Evolutionary conservation across 2,113 vertebrate species (phyloP), one percentile per base, ranked within the genome.

Genomic region (Peromyscus leucopus): DNA sequence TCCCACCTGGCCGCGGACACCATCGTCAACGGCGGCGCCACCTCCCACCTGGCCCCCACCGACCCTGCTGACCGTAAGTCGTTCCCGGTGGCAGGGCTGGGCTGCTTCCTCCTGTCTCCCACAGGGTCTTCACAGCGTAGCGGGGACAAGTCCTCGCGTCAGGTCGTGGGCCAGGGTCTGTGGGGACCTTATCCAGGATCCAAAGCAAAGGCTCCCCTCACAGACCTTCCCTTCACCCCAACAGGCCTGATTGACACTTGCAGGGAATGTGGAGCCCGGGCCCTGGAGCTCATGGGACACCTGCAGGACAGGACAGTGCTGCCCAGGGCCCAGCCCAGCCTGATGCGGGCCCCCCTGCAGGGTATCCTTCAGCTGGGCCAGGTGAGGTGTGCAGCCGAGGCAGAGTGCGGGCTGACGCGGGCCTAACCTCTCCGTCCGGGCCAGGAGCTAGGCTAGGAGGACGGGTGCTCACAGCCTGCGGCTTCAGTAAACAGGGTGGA

Each of bases 41-140:
- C 99, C 0, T 98, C 99, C 24, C 99, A 99, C 98, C 98, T 99
- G 98, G 99, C 99, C 0, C 99, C 99, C 93, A 99, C 99, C 0
- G 99, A 99, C 98, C 99, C 99, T 0, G 99, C 99, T 0, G 99
- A 99, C 98, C 98, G 99, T 99, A 98, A 99, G 99, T 98, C 84
- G 55, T 31, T 15, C 65, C 19, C 0, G n/a, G 59, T 2, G 0
- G 28, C 24, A 1, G 63, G 28, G 39, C n/a, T n/a, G n/a, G 87
- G 42, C 74, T 36, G 28, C n/a, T 17, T 88, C 31, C 5, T 31
- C 42, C 22, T 13, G 9, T 1, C 55, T 74, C 51, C 1, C 72
- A 17, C 0, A 0, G 5, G 36, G 48, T 57, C 15, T 39, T 55
- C 9, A 2, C 1, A 0, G 31, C 16, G 7, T 78, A 2, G 26